phyloP scores from a whole-genome alignment of 2,888 invertebrate species.

The Rhyacophila evoluta region DNA sequence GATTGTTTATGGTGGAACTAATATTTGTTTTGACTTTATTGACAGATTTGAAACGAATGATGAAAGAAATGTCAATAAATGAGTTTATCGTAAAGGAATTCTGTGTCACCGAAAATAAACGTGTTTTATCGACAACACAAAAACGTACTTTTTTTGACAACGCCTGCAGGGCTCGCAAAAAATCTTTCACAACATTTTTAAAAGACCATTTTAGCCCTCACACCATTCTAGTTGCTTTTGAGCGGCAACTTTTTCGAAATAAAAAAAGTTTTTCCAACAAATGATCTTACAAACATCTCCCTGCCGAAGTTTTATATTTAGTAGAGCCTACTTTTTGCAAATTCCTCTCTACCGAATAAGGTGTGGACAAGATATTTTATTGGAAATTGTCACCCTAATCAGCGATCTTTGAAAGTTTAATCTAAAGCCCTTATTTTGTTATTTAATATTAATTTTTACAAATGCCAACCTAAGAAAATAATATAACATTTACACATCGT shows the following conservation, averaged over 20 bases:
- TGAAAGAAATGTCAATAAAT: neutral
- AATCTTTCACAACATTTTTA: neutral
- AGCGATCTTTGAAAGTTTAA: neutral
- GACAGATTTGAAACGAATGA: neutral
- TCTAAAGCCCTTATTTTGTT: neutral
- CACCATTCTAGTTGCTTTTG: conserved; percentile 1
- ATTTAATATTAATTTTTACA: neutral
- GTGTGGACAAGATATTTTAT: conserved; percentile 24
- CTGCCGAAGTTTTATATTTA: conserved; percentile 8
- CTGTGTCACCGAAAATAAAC: neutral
- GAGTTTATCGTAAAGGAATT: neutral
- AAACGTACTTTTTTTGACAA: neutral
- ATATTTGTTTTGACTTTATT: neutral
- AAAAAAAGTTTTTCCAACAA: conserved; percentile 4
- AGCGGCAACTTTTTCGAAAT: neutral
- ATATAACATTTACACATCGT: neutral
- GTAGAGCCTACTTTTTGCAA: neutral
- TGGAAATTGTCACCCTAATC: neutral
- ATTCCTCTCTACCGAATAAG: conserved; percentile 9
- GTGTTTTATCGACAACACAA: neutral
- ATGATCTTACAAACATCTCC: conserved; percentile 9
- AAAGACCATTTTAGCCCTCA: conserved; percentile 5
- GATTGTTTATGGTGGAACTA: neutral
- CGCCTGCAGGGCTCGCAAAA: conserved; percentile 7
- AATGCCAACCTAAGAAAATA: neutral